Evolutionary conservation across 2,888 invertebrate genomes (phyloP).

Genomic region (Sarcophaga carnaria): DNA sequence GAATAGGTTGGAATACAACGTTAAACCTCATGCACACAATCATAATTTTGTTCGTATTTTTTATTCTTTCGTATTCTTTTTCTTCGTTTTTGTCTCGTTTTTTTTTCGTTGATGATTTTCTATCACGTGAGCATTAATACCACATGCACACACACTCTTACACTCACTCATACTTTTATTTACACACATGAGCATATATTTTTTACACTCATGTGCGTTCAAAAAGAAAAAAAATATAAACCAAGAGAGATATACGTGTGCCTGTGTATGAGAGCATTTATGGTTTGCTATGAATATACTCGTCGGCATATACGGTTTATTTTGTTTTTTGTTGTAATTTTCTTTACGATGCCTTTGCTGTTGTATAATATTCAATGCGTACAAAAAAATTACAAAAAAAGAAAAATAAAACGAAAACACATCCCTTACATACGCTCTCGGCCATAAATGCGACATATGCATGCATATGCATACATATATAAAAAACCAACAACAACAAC

Average conservation of each 20-base stretch:
- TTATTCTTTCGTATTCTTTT: conserved; percentile 7
- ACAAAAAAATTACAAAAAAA: conserved; percentile 20
- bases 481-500: conserved; percentile 2
- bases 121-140: conserved; percentile 63
- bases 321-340: background rate
- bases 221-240: background rate
- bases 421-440: background rate
- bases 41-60: conserved; percentile 24
- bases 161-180: background rate
- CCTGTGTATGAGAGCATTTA: background rate
- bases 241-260: background rate
- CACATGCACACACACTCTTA: background rate
- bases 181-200: background rate
- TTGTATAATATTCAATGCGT: conserved; percentile 46
- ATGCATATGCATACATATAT: background rate
- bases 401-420: conserved; percentile 11
- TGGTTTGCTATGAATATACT: background rate
- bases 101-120: conserved; percentile 53
- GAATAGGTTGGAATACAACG: conserved; percentile 16
- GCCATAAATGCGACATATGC: conserved; percentile 27
- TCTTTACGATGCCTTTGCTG: background rate
- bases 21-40: conserved; percentile 23
- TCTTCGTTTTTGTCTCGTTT: conserved; percentile 25
- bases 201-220: background rate
- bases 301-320: background rate